Evolutionary conservation across 2,888 invertebrate genomes (phyloP).

Genomic region (Caenorhabditis afra): DNA sequence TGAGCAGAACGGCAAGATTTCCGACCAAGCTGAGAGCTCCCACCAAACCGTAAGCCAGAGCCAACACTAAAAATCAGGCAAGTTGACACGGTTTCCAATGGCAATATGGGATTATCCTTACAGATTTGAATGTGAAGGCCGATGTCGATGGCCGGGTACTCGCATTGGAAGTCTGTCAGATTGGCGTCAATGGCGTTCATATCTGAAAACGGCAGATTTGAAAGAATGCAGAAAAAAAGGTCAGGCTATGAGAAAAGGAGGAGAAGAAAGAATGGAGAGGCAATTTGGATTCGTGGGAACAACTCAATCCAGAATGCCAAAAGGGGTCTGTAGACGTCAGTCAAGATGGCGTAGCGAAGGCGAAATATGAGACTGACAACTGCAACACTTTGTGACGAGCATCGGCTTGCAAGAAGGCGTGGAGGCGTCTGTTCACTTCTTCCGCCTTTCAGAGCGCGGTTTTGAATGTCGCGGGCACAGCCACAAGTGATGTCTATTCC

Average conservation of each 20-base stretch:
- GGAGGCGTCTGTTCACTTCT: slow-evolving; percentile 9
- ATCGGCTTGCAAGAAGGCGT: slow-evolving; percentile 32
- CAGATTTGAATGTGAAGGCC: slow-evolving; percentile 30
- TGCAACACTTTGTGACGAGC: slow-evolving; percentile 52
- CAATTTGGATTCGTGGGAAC: neutral
- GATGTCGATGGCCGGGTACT: slow-evolving; percentile 53
- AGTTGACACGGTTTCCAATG: too few relatives aligned
- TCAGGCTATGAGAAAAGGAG: neutral
- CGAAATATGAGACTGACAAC: slow-evolving; percentile 54
- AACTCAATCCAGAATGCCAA: neutral
- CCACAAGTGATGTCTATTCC: neutral
- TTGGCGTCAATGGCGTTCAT: slow-evolving; percentile 49
- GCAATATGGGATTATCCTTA: slow-evolving; percentile 10
- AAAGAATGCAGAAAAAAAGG: too few relatives aligned
- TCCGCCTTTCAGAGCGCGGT: neutral
- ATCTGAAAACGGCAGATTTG: neutral
- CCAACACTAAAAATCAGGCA: slow-evolving; percentile 64
- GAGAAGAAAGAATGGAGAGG: neutral
- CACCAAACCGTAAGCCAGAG: slow-evolving; percentile 62
- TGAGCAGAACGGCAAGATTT: slow-evolving; percentile 62
- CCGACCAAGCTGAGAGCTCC: slow-evolving; percentile 66
- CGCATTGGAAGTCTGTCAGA: slow-evolving; percentile 53
- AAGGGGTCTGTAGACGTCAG: slow-evolving; percentile 1
- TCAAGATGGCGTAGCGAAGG: slow-evolving; percentile 24
- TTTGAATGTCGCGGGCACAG: slow-evolving; percentile 2